A percentile compares a stretch with the other conserved stretches of the same genome.
Conservation (phyloP, 2,113 vertebrate genomes). For the Prunella fulvescens region DNA sequence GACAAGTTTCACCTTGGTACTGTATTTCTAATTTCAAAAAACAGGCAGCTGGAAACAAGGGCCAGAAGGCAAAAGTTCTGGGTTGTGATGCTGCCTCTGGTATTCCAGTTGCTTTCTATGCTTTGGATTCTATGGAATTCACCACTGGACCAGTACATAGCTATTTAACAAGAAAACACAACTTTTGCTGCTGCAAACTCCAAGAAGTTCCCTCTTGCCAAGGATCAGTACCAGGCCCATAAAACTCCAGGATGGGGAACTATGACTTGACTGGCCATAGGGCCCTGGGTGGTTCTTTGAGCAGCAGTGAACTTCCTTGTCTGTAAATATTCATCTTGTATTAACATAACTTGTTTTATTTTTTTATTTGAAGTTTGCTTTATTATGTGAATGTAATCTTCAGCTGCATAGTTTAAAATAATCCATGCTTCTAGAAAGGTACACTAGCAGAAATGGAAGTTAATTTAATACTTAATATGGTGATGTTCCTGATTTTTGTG, state of each 20-base stretch:
- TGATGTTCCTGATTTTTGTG: slow-evolving; percentile 32
- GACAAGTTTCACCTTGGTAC: neutral
- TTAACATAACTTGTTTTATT: slow-evolving; percentile 26
- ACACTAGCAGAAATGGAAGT: neutral
- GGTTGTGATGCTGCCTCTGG: neutral
- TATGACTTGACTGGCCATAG: neutral
- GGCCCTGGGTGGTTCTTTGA: neutral
- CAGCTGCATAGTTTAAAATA: neutral
- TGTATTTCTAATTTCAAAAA: neutral
- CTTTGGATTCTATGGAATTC: neutral
- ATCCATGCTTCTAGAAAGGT: neutral
- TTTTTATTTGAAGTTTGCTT: neutral
- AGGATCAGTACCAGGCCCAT: neutral
- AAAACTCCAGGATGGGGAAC: neutral
- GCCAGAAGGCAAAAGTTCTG: neutral
- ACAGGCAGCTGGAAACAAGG: neutral
- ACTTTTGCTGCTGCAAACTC: neutral
- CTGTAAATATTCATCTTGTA: neutral
- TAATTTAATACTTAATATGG: slow-evolving; percentile 49
- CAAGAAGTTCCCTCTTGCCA: neutral
- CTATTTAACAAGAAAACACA: neutral
- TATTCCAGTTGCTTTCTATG: neutral
- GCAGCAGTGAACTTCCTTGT: neutral
- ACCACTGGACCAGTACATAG: neutral
- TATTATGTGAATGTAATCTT: neutral